These are phyloP conservation scores for Mythimna albipuncta DNA, from an alignment of 2,888 invertebrate species.

Conservation along the genomic window DNA sequence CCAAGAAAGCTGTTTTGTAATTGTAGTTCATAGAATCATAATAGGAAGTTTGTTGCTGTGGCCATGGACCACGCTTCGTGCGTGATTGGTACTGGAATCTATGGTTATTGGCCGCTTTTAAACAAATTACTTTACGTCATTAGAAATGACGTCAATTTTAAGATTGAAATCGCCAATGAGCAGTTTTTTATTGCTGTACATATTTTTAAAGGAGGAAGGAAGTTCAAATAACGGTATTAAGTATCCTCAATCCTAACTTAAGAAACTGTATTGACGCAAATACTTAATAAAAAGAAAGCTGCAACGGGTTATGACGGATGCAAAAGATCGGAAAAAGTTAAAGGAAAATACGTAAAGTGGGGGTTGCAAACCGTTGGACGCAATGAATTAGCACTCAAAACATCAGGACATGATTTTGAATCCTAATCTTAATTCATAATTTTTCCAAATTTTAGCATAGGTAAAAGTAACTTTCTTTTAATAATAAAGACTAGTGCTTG, in stretches of 20 bases:
- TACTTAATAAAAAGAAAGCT: constrained; percentile 1
- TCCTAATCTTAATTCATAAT: background rate
- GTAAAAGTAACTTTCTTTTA: too few relatives aligned
- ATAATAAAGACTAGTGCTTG: too few relatives aligned
- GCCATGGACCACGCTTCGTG: constrained; percentile 6
- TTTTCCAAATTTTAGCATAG: background rate
- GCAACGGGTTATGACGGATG: constrained; percentile 7
- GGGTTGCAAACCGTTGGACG: background rate
- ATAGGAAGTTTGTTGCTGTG: constrained; percentile 5
- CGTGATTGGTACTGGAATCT: constrained; percentile 1
- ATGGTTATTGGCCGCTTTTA: background rate
- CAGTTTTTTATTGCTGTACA: constrained; percentile 16
- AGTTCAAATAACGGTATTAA: constrained; percentile 30
- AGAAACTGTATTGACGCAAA: constrained; percentile 27
- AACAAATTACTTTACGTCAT: constrained; percentile 7
- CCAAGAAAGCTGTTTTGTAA: constrained; percentile 24
- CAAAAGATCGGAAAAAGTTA: constrained; percentile 10
- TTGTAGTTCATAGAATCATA: constrained; percentile 9
- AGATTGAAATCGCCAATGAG: background rate
- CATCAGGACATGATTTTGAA: background rate
- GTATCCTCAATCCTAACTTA: background rate
- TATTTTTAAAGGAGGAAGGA: constrained; percentile 45
- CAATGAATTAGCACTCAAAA: background rate
- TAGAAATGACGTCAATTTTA: constrained; percentile 29
- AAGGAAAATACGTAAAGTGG: constrained; percentile 18